Conservation (phyloP, 2,888 invertebrate species). For the Agriopis aurantiaria region DNA sequence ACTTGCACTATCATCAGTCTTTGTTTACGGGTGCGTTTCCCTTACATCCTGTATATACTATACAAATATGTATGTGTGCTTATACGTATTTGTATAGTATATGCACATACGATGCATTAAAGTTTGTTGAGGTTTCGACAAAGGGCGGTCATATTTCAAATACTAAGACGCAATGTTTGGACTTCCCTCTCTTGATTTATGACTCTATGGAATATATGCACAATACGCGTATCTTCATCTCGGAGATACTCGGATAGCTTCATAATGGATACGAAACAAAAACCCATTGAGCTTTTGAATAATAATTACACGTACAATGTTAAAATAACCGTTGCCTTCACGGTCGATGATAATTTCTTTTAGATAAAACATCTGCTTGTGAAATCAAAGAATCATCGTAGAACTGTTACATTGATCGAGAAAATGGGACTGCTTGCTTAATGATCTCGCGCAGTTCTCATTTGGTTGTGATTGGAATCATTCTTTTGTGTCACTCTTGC, state of each 20-base stretch:
- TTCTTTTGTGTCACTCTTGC: conserved; percentile 28
- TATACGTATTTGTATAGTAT: too few species aligned
- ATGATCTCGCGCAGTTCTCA: conserved; percentile 29
- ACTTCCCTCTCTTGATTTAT: too few species aligned
- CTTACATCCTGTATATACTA: too few species aligned
- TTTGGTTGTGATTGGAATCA: conserved; percentile 31
- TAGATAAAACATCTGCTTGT: conserved; percentile 46
- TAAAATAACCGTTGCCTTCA: conserved; percentile 50
- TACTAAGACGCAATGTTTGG: too few species aligned
- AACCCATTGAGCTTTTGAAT: conserved; percentile 49
- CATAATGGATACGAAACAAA: conserved; percentile 47
- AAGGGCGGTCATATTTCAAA: too few species aligned
- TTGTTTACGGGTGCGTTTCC: too few species aligned
- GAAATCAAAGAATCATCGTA: conserved; percentile 40
- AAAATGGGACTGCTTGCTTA: conserved; percentile 28
- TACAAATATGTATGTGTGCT: too few species aligned
- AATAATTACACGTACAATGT: conserved; percentile 46
- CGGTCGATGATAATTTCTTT: conserved; percentile 48
- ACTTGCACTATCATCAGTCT: too few species aligned
- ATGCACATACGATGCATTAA: too few species aligned
- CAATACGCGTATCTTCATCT: conserved; percentile 37
- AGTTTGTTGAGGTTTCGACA: too few species aligned
- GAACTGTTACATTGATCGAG: conserved; percentile 38
- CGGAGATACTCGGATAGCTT: conserved; percentile 32
- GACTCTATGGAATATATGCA: conserved; percentile 13